Percentiles rank a stretch among this genome's conserved stretches.
These are phyloP conservation scores for Corvus cornix DNA, from an alignment of 2,113 vertebrate species.

Conservation along the genomic window DNA sequence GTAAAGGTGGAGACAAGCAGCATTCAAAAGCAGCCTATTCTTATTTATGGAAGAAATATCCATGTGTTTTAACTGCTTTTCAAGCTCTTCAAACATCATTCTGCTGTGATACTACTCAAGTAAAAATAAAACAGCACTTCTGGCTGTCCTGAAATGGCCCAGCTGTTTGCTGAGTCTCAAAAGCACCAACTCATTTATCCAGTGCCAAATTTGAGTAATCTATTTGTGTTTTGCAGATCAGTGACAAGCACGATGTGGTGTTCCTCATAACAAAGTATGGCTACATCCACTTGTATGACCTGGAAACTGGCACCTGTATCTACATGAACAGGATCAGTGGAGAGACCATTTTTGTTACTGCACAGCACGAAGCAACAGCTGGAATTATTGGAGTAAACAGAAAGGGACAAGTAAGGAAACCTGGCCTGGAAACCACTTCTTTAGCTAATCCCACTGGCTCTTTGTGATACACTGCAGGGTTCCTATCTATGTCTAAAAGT, in stretches of 20 bases:
- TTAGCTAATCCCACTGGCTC: neutral
- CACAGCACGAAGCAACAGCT: constrained; percentile 95
- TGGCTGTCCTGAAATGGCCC: neutral
- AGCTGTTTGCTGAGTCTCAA: neutral
- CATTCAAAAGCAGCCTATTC: neutral
- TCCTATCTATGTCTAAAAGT: neutral
- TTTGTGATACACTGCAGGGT: neutral
- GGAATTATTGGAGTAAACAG: constrained; percentile 98
- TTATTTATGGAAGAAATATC: neutral
- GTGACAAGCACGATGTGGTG: constrained; percentile 94
- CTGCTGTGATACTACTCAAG: neutral
- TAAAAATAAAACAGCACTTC: neutral
- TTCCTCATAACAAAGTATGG: constrained; percentile 98
- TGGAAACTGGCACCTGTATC: constrained; percentile 98
- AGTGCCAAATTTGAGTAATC: neutral
- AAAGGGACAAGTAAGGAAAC: constrained; percentile 91
- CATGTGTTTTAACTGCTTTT: neutral
- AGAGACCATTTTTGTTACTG: constrained; percentile 98
- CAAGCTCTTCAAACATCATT: neutral
- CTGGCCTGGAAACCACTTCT: neutral
- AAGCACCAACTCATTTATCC: neutral
- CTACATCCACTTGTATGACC: constrained; percentile 96
- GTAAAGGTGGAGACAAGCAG: neutral
- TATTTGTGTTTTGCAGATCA: constrained; percentile 81
- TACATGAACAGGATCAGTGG: constrained; percentile 99